Base-by-base conservation (phyloP, 2,113 vertebrate genomes). In the Triplophysa dalaica region DNA sequence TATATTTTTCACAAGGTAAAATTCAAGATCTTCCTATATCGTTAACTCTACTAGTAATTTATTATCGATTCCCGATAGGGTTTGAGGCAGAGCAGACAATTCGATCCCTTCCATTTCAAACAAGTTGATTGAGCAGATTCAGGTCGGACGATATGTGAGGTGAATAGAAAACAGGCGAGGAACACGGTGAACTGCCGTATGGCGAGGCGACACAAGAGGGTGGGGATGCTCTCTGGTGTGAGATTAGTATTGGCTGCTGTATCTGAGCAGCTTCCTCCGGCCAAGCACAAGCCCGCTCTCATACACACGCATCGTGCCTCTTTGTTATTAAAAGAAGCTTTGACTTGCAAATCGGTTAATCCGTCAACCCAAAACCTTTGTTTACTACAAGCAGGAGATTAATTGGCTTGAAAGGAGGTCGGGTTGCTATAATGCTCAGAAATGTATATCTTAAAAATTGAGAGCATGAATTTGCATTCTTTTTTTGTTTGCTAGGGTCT, bases 321-420 rank as follows among this genome's bases (percentile, higher is more conserved):
- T 80, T 38, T 43, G 24, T 38, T 75, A 41, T 66, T 54, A 21
- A 50, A 43, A 26, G 14, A n/a, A 74, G 38, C 26, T 79, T 79
- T 79, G 65, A 60, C 68, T 65, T 75, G 70, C 70, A 78, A 78
- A 81, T 75, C 75, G 64, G 65, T 11, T 24, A 3, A 16, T 4
- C 14, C 11, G 11, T 9, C 11, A 45, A 45, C 14, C 50, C 50
- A 16, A 54, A n/a, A 14, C 56, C 56, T 24, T 8, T 77, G 80
- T 70, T 81, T 70, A 77, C 64, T 38, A 76, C 52, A 45, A 24
- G 63, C 19, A 77, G 8, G 1, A 43, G 22, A 26, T 29, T 77
- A 65, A 8, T 65, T 16, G 50, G 54, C 54, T 58, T 9, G 54
- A 9, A 1, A 19, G 16, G 19, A 58, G 54, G 54, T 58, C 9